Base-by-base conservation (phyloP, 2,797 vertebrate genomes). In the Urophycis tenuis region DNA sequence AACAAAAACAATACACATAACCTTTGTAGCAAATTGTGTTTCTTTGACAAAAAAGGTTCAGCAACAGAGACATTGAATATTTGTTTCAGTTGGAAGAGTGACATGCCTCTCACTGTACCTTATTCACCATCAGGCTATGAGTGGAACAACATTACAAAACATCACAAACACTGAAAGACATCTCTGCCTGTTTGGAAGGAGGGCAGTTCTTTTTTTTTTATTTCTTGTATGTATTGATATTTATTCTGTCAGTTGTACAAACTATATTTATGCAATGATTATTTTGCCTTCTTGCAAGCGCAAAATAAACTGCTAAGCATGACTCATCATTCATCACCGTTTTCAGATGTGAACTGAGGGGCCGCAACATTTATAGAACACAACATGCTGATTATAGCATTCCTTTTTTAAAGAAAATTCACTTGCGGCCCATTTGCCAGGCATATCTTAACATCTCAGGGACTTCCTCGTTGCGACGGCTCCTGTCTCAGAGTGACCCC, bases 381-480 rank as follows among this genome's bases (percentile, higher is more conserved):
- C 69, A 32, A 71, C 14, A 71, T 71, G 60, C 60, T 67, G 60
- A 67, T 67, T 30, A 67, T 29, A 67, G 60, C 22, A 9, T 25
- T 73, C 1, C 31, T 60, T 8, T 49, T 74, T 60, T 19, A 11
- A 49, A 31, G 53, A 53, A 53, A 33, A 33, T 74, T 30, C 73
- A 53, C 31, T 36, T 39, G 36, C 72, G 36, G 32, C 71, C 12
- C 17, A 35, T 72, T 36, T 72, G 17, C 5, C 3, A 35, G 25
- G 25, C 60, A 73, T 29, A 73, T 35, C 72, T 71, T 69, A 75
- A 77, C 30, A 71, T 31, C 81, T 81, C 82, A 75, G 81, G 79
- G 75, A 71, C 72, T 82, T 77, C 74, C 75, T 45, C 32, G 83
- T 75, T 85, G 72, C 71, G 75, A 81, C 79, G 77, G 72, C 78